Conservation (phyloP, 23 tunicate genomes). For the Clavelina lepadiformis region DNA sequence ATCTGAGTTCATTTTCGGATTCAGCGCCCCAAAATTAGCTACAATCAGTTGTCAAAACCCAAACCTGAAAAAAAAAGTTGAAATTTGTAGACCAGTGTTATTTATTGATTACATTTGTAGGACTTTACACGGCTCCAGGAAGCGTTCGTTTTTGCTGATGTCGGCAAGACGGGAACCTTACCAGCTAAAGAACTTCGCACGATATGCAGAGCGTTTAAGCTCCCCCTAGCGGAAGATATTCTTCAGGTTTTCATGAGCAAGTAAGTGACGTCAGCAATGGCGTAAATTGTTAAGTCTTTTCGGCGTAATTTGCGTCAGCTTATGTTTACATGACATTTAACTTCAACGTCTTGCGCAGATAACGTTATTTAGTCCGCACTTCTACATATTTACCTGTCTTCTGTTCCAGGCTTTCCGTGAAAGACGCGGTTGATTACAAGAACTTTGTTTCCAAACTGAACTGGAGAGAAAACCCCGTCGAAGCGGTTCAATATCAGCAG, state of each 20-base stretch:
- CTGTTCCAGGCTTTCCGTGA: constrained; percentile 40
- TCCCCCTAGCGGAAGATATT: constrained; percentile 78
- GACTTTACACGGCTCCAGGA: constrained; percentile 77
- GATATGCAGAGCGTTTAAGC: constrained; percentile 72
- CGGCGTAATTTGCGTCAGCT: not conserved
- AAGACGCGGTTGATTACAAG: constrained; percentile 47
- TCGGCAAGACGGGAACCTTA: constrained; percentile 21
- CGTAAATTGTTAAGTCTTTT: not conserved
- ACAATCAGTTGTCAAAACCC: no score
- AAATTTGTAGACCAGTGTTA: no score
- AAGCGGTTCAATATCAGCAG: constrained; percentile 78
- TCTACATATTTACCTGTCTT: not conserved
- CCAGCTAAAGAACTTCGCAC: constrained; percentile 15
- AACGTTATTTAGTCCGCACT: not conserved
- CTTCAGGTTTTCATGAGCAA: constrained; percentile 65
- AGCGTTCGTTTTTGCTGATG: constrained; percentile 53
- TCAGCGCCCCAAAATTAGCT: no score
- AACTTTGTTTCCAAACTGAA: constrained; percentile 60
- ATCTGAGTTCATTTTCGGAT: no score
- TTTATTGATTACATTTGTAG: no score
- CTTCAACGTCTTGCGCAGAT: not conserved
- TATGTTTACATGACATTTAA: not conserved
- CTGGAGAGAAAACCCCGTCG: constrained; percentile 90
- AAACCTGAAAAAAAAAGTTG: no score
- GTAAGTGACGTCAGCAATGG: constrained; percentile 18